A percentile compares a stretch with the other conserved stretches of the same genome.
Conservation (phyloP, 53 echinoderm and acorn worm species). For the Hippasteria phrygiana region DNA sequence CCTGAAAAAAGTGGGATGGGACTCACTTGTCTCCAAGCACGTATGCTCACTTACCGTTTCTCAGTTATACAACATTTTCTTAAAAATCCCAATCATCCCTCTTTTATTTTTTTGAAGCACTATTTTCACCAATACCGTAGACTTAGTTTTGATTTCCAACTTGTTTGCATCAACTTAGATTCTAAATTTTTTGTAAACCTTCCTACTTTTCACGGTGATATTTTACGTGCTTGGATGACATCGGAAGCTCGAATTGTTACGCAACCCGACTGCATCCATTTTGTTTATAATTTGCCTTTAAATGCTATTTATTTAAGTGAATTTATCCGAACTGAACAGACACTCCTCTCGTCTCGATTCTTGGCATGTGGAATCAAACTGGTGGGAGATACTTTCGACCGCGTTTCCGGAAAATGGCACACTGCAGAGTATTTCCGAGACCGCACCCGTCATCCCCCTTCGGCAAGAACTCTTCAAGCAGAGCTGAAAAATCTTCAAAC, state of each 20-base stretch:
- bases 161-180: too few relatives aligned
- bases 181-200: too few relatives aligned
- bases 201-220: too few relatives aligned
- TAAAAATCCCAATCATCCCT: too few relatives aligned
- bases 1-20: too few relatives aligned
- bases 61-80: too few relatives aligned
- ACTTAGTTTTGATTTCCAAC: too few relatives aligned
- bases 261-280: neutral
- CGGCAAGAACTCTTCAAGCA: neutral
- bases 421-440: neutral
- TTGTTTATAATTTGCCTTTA: neutral
- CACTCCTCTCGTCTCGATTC: neutral
- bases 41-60: too few relatives aligned
- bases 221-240: constrained; percentile 1
- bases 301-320: neutral
- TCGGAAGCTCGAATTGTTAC: neutral
- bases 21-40: too few relatives aligned
- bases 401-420: neutral
- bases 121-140: too few relatives aligned
- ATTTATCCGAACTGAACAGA: neutral
- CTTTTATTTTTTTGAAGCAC: too few relatives aligned
- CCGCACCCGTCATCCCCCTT: too few relatives aligned
- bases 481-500: neutral
- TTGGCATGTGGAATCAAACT: constrained; percentile 13
- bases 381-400: neutral